phyloP scores from a whole-genome alignment of 64 coral and sea anemone genomes.

The Montipora cactus region DNA sequence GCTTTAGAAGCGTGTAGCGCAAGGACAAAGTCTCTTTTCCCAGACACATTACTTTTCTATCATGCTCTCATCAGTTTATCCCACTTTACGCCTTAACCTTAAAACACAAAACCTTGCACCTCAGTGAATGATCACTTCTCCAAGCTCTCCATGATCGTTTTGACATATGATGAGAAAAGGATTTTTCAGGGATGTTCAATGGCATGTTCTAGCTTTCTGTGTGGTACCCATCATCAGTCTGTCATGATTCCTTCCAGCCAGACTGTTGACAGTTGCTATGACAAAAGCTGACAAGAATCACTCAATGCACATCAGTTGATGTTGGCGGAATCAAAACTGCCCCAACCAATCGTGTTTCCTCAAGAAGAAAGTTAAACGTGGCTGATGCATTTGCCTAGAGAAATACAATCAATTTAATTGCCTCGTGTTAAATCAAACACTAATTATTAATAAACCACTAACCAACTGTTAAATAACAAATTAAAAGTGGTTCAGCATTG shows the following conservation, averaged over 20 bases:
- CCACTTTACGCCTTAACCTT: too few species aligned
- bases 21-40: too few species aligned
- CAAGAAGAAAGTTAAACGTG: constrained; percentile 96
- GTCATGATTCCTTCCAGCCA: too few species aligned
- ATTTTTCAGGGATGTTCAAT: neutral
- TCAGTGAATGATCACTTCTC: too few species aligned
- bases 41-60: too few species aligned
- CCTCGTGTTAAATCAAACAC: neutral
- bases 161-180: neutral
- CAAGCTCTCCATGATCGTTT: too few species aligned
- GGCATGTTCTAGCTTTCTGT: neutral
- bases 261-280: too few species aligned
- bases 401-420: neutral
- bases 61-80: too few species aligned
- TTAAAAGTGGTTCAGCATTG: too few species aligned
- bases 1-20: too few species aligned
- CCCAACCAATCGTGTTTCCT: constrained; percentile 90
- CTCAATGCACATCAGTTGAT: neutral
- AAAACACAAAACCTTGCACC: too few species aligned
- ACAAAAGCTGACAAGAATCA: too few species aligned
- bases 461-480: neutral
- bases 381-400: constrained; percentile 92
- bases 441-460: neutral
- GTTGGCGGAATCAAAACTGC: constrained; percentile 93
- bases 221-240: neutral